Conservation (phyloP, 2,888 invertebrate genomes). For the Auanema freiburgensis region DNA sequence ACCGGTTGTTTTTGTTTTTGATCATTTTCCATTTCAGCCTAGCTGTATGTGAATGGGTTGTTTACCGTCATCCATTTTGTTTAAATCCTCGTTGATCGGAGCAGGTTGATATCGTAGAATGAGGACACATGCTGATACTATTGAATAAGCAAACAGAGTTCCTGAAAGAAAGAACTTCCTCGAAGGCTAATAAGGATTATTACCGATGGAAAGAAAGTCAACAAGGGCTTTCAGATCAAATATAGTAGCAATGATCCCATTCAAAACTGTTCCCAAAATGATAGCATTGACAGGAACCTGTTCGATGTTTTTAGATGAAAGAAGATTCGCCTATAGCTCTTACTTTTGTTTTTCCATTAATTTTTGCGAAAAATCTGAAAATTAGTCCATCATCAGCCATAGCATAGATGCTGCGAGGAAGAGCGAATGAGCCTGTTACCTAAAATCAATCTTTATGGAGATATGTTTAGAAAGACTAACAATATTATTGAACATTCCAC, state of each 20-base stretch:
- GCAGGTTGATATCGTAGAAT: constrained; percentile 59
- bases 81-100: constrained; percentile 28
- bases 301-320: not conserved
- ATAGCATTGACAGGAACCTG: constrained; percentile 41
- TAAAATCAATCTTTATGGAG: constrained; percentile 16
- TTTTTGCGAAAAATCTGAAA: constrained; percentile 38
- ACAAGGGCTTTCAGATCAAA: constrained; percentile 44
- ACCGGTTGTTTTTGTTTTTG: not conserved
- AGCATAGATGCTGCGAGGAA: constrained; percentile 42
- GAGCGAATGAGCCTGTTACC: constrained; percentile 38
- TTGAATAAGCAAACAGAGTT: constrained; percentile 42
- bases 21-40: constrained; percentile 26
- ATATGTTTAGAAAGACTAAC: constrained; percentile 10
- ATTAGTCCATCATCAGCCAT: constrained; percentile 48
- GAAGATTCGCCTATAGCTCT: too few species aligned
- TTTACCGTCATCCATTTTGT: constrained; percentile 20
- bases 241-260: constrained; percentile 34
- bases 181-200: too few species aligned
- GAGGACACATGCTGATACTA: constrained; percentile 58
- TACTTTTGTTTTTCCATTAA: constrained; percentile 32
- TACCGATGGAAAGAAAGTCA: constrained; percentile 32
- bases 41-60: not conserved
- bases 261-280: constrained; percentile 34
- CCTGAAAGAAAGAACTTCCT: constrained; percentile 18
- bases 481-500: constrained; percentile 32